These are phyloP conservation scores for Pachypeltis micranthus DNA, from an alignment of 1,140 invertebrate species.

Conservation along the genomic window DNA sequence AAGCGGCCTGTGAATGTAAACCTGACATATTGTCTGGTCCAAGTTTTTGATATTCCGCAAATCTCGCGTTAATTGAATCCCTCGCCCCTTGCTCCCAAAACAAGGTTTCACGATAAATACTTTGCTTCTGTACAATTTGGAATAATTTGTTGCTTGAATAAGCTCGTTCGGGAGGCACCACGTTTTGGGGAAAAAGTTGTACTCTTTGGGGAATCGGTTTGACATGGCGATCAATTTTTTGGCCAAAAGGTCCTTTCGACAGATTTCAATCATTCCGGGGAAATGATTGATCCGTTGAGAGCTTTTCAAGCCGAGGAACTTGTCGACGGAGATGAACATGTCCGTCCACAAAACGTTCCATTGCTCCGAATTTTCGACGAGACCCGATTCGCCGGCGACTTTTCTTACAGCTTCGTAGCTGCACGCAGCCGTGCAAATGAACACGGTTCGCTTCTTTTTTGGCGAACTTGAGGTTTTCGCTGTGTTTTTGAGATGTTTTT, in stretches of 20 bases:
- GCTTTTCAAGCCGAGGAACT: conserved; percentile 77
- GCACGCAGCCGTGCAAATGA: conserved; percentile 59
- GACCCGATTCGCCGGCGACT: not conserved
- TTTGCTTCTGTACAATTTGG: not conserved
- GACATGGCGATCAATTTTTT: conserved; percentile 75
- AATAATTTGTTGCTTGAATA: conserved; percentile 8
- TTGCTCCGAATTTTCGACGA: conserved; percentile 38
- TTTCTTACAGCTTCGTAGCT: conserved; percentile 59
- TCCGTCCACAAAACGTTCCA: conserved; percentile 89
- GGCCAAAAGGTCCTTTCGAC: conserved; percentile 72
- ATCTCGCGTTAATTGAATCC: conserved; percentile 71
- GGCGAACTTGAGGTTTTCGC: no score
- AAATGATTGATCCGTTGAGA: conserved; percentile 69
- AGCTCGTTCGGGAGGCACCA: conserved; percentile 85
- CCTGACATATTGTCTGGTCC: conserved; percentile 74
- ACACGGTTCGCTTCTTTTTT: conserved; percentile 22
- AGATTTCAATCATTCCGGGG: conserved; percentile 84
- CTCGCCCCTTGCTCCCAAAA: conserved; percentile 70
- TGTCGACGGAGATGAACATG: conserved; percentile 63
- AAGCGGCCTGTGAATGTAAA: conserved; percentile 62
- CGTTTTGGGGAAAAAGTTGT: conserved; percentile 85
- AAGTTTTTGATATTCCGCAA: conserved; percentile 55
- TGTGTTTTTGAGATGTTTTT: no score
- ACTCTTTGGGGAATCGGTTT: conserved; percentile 73
- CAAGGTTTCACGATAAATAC: conserved; percentile 78